Evolutionary conservation across 1,140 invertebrate species (phyloP).

Genomic region (Drosophila chauvacae): DNA sequence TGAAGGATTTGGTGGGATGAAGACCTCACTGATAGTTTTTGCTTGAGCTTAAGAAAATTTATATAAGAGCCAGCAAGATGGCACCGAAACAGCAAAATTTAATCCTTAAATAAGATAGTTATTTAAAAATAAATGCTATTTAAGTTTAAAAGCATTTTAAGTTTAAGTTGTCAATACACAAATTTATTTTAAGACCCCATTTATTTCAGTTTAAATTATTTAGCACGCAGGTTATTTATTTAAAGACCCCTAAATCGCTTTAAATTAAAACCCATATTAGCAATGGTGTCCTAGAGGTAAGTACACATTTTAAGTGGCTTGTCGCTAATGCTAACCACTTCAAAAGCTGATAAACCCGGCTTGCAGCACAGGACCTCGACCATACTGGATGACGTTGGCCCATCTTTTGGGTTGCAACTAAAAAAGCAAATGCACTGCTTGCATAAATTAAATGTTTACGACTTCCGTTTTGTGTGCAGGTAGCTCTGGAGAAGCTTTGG

Average conservation of each 20-base stretch:
- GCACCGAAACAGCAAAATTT: not conserved
- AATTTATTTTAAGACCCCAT: not conserved
- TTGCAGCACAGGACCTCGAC: conserved; percentile 4
- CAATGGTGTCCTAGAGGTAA: conserved; percentile 7
- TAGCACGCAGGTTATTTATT: not conserved
- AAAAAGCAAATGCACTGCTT: conserved; percentile 77
- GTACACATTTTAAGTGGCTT: conserved; percentile 31
- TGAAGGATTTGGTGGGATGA: not conserved
- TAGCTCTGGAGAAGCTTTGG: conserved; percentile 36
- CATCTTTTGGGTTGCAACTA: conserved; percentile 70
- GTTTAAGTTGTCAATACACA: too few species aligned
- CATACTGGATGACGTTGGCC: conserved; percentile 34
- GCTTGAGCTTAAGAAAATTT: not conserved
- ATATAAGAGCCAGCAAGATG: not conserved
- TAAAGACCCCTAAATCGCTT: not conserved
- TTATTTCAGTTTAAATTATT: not conserved
- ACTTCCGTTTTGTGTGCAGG: conserved; percentile 66
- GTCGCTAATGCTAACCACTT: conserved; percentile 6
- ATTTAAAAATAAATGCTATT: too few species aligned
- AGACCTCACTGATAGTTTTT: not conserved
- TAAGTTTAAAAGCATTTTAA: too few species aligned
- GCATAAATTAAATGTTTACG: conserved; percentile 81
- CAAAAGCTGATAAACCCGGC: conserved; percentile 24
- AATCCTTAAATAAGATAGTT: not conserved
- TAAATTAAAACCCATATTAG: not conserved